phyloP scores from a whole-genome alignment of 2,888 invertebrate genomes.

The Diplazon laetatorius region DNA sequence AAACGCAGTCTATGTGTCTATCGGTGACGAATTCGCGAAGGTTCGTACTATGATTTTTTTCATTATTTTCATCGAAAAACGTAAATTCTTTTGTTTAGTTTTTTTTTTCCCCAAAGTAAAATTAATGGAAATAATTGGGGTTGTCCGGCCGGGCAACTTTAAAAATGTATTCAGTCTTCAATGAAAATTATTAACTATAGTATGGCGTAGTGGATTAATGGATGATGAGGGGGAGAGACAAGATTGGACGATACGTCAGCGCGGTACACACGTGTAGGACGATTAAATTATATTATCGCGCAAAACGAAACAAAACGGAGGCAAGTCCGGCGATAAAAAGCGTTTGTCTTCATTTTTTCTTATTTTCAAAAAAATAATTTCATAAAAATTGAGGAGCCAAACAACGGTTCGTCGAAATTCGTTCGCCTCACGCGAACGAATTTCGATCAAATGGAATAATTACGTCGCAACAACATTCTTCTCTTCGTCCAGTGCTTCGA shows the following conservation, averaged over 20 bases:
- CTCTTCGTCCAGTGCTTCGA: not conserved
- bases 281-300: not conserved
- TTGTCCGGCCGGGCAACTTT: constrained; percentile 45
- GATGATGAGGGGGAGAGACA: constrained; percentile 33
- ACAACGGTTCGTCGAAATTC: constrained; percentile 21
- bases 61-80: constrained; percentile 21
- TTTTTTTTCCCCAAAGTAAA: no score
- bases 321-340: constrained; percentile 15
- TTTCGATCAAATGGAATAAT: not conserved
- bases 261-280: constrained; percentile 26
- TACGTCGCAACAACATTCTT: not conserved
- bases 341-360: constrained; percentile 1
- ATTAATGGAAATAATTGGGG: constrained; percentile 20
- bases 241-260: constrained; percentile 25
- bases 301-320: constrained; percentile 30
- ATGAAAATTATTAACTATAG: constrained; percentile 52
- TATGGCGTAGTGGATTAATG: constrained; percentile 19
- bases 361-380: constrained; percentile 39
- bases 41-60: constrained; percentile 24
- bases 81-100: constrained; percentile 32
- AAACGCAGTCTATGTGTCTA: constrained; percentile 26
- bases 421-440: not conserved
- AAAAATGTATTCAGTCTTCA: constrained; percentile 60
- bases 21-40: not conserved
- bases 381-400: constrained; percentile 49